These are phyloP conservation scores for Lasioglossum figueresi DNA, from an alignment of 2,888 invertebrate species.

Conservation along the genomic window DNA sequence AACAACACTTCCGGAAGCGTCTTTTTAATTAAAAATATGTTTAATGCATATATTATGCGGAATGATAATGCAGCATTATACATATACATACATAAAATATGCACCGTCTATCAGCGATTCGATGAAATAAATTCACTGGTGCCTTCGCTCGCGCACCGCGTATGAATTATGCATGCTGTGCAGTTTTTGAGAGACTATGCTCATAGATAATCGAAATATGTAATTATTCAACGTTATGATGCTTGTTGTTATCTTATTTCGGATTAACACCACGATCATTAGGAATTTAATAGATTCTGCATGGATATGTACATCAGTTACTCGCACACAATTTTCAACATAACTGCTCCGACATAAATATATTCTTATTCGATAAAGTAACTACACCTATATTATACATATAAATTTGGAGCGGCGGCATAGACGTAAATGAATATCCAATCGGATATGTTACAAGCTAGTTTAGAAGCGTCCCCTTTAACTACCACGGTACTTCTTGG, in stretches of 20 bases:
- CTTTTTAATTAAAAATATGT: background rate
- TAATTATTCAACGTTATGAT: background rate
- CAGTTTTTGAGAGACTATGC: background rate
- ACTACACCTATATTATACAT: too few species aligned
- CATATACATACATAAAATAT: background rate
- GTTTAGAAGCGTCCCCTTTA: background rate
- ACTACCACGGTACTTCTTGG: background rate
- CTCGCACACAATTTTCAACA: too few species aligned
- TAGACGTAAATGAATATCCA: background rate
- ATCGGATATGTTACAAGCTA: slow-evolving; percentile 2
- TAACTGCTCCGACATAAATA: too few species aligned
- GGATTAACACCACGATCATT: background rate
- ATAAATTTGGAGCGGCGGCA: background rate
- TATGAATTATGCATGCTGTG: slow-evolving; percentile 1
- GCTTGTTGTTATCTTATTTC: background rate
- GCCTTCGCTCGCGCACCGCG: background rate
- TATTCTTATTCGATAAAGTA: too few species aligned
- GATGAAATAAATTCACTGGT: background rate
- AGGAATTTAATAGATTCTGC: background rate
- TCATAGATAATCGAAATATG: background rate
- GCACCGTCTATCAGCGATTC: background rate
- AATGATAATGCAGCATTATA: background rate
- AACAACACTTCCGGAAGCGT: background rate
- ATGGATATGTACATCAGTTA: background rate
- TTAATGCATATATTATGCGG: background rate